A percentile compares a stretch with the other conserved stretches of the same genome.
These are phyloP conservation scores for Diadromus collaris DNA, from an alignment of 2,888 invertebrate species.

Conservation along the genomic window DNA sequence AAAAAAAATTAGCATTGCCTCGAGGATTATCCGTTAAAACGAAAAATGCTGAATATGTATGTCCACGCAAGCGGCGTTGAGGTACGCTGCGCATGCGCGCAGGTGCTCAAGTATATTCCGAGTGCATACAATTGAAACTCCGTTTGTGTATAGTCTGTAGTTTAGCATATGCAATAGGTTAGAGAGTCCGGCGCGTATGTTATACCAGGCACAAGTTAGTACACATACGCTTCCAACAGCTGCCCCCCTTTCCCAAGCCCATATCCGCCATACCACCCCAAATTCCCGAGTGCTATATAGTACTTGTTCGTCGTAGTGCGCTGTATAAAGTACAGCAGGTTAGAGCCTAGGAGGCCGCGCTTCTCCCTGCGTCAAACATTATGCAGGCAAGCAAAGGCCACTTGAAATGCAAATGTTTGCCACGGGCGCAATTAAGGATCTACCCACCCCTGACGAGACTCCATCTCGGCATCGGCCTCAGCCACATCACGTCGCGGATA, in stretches of 20 bases:
- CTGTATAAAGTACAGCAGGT: slow-evolving; percentile 22
- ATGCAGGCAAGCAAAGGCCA: slow-evolving; percentile 69
- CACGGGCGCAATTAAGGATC: slow-evolving; percentile 71
- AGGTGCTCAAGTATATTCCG: slow-evolving; percentile 27
- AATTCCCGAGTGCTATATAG: not conserved
- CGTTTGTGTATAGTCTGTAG: slow-evolving; percentile 9
- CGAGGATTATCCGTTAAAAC: not conserved
- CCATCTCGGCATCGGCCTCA: slow-evolving; percentile 22
- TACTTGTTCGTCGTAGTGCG: slow-evolving; percentile 23
- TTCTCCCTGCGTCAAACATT: slow-evolving; percentile 69
- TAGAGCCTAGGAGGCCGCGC: not conserved
- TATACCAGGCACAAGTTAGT: slow-evolving; percentile 14
- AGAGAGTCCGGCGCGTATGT: slow-evolving; percentile 14
- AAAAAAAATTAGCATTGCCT: not conserved
- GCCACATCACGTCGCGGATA: slow-evolving; percentile 35
- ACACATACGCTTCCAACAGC: not conserved
- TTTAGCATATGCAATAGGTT: slow-evolving; percentile 43
- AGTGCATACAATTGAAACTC: slow-evolving; percentile 22
- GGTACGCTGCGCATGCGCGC: not conserved
- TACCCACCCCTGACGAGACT: slow-evolving; percentile 26
- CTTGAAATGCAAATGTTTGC: slow-evolving; percentile 75
- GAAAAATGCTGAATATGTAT: slow-evolving; percentile 7
- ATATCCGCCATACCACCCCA: too few species aligned
- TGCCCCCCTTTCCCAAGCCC: not conserved
- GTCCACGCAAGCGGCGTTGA: not conserved